These are phyloP conservation scores for Seira ritae DNA, from an alignment of 2,888 invertebrate species.

Conservation along the genomic window DNA sequence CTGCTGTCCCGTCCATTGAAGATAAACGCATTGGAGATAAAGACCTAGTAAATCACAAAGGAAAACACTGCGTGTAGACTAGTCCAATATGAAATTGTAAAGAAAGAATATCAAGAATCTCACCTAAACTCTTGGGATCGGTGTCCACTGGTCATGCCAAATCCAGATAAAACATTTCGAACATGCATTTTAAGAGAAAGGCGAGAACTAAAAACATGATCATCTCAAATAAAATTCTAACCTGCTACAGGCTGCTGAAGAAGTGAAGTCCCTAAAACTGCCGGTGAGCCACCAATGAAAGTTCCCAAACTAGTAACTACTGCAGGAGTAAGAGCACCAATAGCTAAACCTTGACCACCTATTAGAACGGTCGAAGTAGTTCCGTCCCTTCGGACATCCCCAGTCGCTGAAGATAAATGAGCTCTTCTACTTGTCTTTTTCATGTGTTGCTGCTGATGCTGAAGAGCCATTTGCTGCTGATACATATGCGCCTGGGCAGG, in stretches of 20 bases:
- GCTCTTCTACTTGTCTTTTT: conserved; percentile 75
- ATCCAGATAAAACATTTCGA: conserved; percentile 63
- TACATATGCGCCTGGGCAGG: conserved; percentile 74
- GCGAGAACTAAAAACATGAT: conserved; percentile 33
- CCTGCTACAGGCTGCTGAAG: conserved; percentile 71
- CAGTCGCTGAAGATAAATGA: conserved; percentile 60
- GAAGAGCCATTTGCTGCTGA: conserved; percentile 76
- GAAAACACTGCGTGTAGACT: too few species aligned
- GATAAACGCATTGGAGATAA: conserved; percentile 75
- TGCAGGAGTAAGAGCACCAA: conserved; percentile 73
- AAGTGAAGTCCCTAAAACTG: conserved; percentile 66
- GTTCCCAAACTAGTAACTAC: conserved; percentile 74
- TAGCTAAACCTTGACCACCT: conserved; percentile 70
- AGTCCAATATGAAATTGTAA: too few species aligned
- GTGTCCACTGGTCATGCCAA: conserved; percentile 74
- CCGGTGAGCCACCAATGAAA: conserved; percentile 69
- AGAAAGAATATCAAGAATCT: too few species aligned
- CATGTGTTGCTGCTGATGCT: conserved; percentile 76
- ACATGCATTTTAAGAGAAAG: conserved; percentile 28
- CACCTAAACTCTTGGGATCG: conserved; percentile 75
- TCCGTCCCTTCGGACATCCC: conserved; percentile 65
- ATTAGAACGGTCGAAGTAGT: conserved; percentile 68
- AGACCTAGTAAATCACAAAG: conserved; percentile 71
- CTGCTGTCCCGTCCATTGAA: conserved; percentile 70
- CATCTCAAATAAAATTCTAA: conserved; percentile 54